Conservation (phyloP, 1,140 invertebrate genomes). For the Lithobius niger region DNA sequence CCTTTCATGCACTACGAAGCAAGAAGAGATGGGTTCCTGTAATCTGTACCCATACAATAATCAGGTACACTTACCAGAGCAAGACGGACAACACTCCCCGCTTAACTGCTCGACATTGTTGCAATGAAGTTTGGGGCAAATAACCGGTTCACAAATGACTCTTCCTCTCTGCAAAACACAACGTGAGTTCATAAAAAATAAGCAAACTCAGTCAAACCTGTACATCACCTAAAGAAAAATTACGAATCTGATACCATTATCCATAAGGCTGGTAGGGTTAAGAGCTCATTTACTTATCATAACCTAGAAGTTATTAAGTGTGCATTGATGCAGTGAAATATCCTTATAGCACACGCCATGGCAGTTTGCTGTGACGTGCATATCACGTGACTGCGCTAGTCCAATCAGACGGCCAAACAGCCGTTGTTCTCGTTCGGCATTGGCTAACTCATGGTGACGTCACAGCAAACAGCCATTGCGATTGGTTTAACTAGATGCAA, state of each 20-base stretch:
- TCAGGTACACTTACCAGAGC: slow-evolving; percentile 53
- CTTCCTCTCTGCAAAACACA: slow-evolving; percentile 52
- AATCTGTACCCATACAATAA: too few relatives aligned
- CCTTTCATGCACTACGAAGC: too few relatives aligned
- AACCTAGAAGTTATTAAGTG: not conserved
- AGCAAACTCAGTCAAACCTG: slow-evolving; percentile 1
- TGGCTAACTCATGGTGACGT: too few relatives aligned
- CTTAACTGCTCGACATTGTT: slow-evolving; percentile 33
- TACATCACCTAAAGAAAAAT: slow-evolving; percentile 26
- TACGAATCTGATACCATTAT: not conserved
- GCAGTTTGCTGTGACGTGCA: too few relatives aligned
- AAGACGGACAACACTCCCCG: slow-evolving; percentile 70
- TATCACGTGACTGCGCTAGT: too few relatives aligned
- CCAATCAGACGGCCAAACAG: too few relatives aligned
- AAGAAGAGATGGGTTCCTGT: too few relatives aligned
- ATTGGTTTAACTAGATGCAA: too few relatives aligned
- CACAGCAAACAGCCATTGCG: too few relatives aligned
- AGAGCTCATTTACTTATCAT: not conserved
- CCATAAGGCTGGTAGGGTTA: not conserved
- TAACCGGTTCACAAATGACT: slow-evolving; percentile 58
- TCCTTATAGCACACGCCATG: too few relatives aligned
- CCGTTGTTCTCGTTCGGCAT: too few relatives aligned
- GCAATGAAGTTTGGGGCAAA: slow-evolving; percentile 58
- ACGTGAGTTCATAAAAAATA: not conserved
- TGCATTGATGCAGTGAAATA: too few relatives aligned